Evolutionary conservation across 2,797 vertebrate species (phyloP), one percentile per base, ranked within the genome.

Genomic region (Phrynocephalus vlangalii): DNA sequence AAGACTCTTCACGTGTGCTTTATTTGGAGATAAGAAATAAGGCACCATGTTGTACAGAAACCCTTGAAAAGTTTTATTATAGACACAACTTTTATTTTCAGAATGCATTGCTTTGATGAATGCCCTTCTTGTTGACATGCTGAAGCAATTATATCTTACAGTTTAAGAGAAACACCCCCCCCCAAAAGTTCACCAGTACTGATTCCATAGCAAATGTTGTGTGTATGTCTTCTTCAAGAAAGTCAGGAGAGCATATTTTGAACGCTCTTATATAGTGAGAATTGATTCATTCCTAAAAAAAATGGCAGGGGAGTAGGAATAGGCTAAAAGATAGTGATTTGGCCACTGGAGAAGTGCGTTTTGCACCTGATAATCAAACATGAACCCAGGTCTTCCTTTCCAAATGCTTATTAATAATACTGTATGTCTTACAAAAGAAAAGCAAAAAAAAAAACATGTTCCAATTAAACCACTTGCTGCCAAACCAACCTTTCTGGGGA

Each of bases 91-190:
- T 33, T 38, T 48, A 11, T 52, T 71, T 52, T 71, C 48, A 30
- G 26, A 83, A 83, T 82, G 56, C 16, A 30, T 6, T 20, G 28
- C 28, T 71, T 82, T 56, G 52, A 30, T 68, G 16, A 67, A 52
- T 56, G n/a, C n/a, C n/a, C n/a, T n/a, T 11, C 11, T n/a, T 60
- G 20, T 33, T 33, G 56, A 72, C 20, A 56, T 60, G 60, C 72
- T 73, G 30, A 82, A 28, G 38, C 38, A 82, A 75, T 60, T 38
- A 60, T 75, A 68, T 78, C 67, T 68, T 78, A 78, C 60, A 85
- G 26, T 38, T 52, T 33, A 15, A 20, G 1, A 44, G 24, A 52
- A 75, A 75, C n/a, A 63, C 24, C 1, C 18, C 50, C 33, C 22
- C 33, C 22, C 13, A 60, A 75, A 16, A 28, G 38, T 30, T 67